Evolutionary conservation across 2,797 vertebrate genomes (phyloP).

Genomic region (Hipposideros larvatus): DNA sequence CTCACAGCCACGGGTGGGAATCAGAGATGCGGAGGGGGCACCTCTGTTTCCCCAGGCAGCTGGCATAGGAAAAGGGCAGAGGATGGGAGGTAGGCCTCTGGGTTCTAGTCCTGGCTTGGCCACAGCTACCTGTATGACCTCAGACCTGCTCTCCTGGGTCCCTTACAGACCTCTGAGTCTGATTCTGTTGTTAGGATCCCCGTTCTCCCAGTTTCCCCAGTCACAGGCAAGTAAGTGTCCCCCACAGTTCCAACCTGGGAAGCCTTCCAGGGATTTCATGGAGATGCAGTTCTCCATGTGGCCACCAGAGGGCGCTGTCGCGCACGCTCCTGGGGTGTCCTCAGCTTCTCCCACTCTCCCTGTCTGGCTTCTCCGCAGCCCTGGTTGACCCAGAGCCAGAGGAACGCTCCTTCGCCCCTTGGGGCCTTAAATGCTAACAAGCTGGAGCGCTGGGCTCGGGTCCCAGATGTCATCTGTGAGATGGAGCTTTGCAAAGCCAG

Average conservation of each 20-base stretch:
- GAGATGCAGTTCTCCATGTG: not conserved
- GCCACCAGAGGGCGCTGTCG: constrained; percentile 51
- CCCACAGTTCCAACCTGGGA: too few species aligned
- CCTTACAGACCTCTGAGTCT: not conserved
- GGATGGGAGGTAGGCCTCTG: not conserved
- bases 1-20: not conserved
- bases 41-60: not conserved
- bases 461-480: constrained; percentile 58
- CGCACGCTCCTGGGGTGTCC: not conserved
- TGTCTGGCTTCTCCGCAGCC: not conserved
- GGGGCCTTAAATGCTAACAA: constrained; percentile 46
- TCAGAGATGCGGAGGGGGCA: not conserved
- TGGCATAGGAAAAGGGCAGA: not conserved
- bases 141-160: not conserved
- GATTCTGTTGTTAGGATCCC: not conserved
- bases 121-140: not conserved
- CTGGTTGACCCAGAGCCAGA: not conserved
- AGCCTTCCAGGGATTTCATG: not conserved
- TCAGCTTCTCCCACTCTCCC: not conserved
- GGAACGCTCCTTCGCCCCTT: constrained; percentile 18
- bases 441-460: not conserved
- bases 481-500: constrained; percentile 40
- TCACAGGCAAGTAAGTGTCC: too few species aligned
- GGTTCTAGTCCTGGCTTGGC: not conserved
- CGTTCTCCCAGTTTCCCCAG: not conserved